Evolutionary conservation across 1,140 invertebrate genomes (phyloP), one percentile per base, ranked within the genome.

Genomic region (Nymphalis io): DNA sequence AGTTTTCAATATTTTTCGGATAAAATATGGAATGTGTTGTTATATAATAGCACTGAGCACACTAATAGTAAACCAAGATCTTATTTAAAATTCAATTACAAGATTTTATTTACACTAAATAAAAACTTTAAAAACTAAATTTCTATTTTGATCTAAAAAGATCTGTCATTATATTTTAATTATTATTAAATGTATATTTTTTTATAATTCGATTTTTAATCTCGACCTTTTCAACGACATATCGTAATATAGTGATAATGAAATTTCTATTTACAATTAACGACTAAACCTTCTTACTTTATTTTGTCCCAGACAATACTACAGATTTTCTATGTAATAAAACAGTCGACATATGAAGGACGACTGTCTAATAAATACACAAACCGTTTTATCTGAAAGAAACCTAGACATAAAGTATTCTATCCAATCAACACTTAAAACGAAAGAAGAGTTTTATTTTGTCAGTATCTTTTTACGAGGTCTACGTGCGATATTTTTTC

Each of bases 361-460:
- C 51, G 51, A 12, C 13, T 13, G 20, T 61, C 21, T 20, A 62
- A 39, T 63, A 51, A 63, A 63, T 63, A 51, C 23, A 51, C 58
- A 33, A 1, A n/a, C 15, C 18, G 20, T 27, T 38, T 63, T 39
- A 33, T 63, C 23, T 62, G 23, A 27, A 27, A 46, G 2, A 46
- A 46, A 63, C 46, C 60, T 51, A 63, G 46, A 53, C 21, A 40
- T 59, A 63, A 63, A 63, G 48, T 63, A 63, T 63, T 63, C 46
- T 46, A 63, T 63, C 46, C 60, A 63, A 63, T 63, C 60, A 51
- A 63, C 60, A 51, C 60, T 63, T 53, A 63, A 63, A 61, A 51
- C 38, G 60, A 63, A 48, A 61, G 27, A 21, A 38, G 13, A 23
- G 23, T 62, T 62, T 42, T 51, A 62, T 51, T 62, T 16, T 62